Evolutionary conservation across 2,888 invertebrate genomes (phyloP), one percentile per base, ranked within the genome.

Genomic region (Drosophila eohydei): DNA sequence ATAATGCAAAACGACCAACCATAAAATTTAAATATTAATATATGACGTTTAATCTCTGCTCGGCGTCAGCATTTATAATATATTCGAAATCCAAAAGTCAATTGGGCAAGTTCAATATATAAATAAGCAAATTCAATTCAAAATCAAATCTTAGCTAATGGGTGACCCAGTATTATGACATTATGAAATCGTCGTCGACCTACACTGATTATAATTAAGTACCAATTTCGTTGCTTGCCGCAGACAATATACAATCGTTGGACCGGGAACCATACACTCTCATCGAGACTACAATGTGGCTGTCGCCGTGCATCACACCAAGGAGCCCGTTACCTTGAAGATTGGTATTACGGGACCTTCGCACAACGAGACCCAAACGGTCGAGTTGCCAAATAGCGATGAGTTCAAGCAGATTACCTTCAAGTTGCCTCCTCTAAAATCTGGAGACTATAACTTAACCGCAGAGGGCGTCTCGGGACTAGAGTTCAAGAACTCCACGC

Each of bases 211-310:
- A 48, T 68, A 46, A 64, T 58, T 57, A 14, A 48, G 30, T 67
- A 14, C 16, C 16, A n/a, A 52, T 43, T 48, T 40, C 26, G 14
- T 40, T 54, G 28, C 36, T 67, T 55, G 7, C 2, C n/a, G 4
- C 56, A 86, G 86, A 4, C 14, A 91, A 71, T 96, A 97, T 93
- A 96, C 97, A 74, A 95, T 97, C 80, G 94, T 97, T 88, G 97
- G 96, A 5, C 96, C 97, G 4, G 95, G 95, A 85, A 94, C 95
- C 21, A 93, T 98, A 50, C 95, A 98, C 74, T 97, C 98, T 16
- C 95, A 96, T 93, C 95, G 95, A 61, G 95, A 96, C 79, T 98
- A 96, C 93, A 96, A 96, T 90, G 96, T 96, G 56, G 96, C 96
- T 6, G 95, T 97, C 43, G 94, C 95, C 50, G 94, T 94, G 30